A percentile compares a stretch with the other conserved stretches of the same genome.
Conservation (phyloP, 2,888 invertebrate species). For the Sesia bembeciformis region DNA sequence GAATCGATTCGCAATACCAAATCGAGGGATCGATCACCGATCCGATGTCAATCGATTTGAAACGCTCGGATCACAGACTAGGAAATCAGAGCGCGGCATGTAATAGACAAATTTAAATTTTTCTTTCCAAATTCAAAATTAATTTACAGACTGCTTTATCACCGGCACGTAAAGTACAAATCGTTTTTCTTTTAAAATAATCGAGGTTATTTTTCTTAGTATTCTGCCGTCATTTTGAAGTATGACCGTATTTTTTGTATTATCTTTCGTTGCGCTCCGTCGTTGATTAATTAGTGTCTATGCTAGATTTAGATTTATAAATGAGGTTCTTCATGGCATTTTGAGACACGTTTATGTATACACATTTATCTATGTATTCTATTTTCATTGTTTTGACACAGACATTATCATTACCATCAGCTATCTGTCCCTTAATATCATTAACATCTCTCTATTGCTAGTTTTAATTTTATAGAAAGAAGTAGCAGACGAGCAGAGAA, state of each 20-base stretch:
- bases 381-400: no score
- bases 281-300: not conserved
- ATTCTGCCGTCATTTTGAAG: not conserved
- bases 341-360: not conserved
- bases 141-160: not conserved
- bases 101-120: not conserved
- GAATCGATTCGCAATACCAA: slow-evolving; percentile 4
- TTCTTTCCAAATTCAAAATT: not conserved
- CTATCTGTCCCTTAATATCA: no score
- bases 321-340: not conserved
- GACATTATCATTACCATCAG: no score
- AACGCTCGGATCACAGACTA: not conserved
- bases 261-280: not conserved
- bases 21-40: slow-evolving; percentile 2
- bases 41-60: slow-evolving; percentile 5
- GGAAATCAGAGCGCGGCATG: slow-evolving; percentile 1
- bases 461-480: no score
- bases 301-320: not conserved
- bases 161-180: not conserved
- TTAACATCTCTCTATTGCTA: no score
- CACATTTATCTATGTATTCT: no score
- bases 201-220: no score
- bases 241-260: not conserved
- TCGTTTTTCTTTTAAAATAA: no score
- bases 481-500: no score